Evolutionary conservation across 64 coral and sea anemone species (phyloP).

Genomic region (Acropora yongei): DNA sequence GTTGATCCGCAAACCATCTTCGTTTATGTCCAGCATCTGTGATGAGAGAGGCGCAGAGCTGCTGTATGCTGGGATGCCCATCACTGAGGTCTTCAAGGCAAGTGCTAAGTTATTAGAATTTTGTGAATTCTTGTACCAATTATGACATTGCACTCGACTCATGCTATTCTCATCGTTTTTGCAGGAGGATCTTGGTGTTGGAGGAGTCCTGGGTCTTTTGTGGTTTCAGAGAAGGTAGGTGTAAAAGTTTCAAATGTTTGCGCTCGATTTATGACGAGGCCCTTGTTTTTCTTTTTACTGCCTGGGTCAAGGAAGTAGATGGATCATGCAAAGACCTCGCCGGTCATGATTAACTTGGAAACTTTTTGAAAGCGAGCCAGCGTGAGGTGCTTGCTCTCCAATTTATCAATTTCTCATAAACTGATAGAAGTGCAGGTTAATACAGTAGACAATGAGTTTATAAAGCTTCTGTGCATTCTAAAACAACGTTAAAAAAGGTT

Average conservation of each 20-base stretch:
- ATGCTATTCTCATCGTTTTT: background rate
- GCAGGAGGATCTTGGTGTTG: slow-evolving; percentile 90
- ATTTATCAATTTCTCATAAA: too few species aligned
- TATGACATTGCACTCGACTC: background rate
- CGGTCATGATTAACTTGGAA: too few species aligned
- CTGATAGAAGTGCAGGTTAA: background rate
- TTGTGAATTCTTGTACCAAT: too few species aligned
- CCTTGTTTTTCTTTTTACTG: too few species aligned
- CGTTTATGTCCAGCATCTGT: slow-evolving; percentile 99
- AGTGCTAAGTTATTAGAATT: background rate
- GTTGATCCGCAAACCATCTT: slow-evolving; percentile 96
- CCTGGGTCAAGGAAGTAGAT: too few species aligned
- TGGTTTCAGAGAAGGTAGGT: slow-evolving; percentile 95
- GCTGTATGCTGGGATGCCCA: slow-evolving; percentile 97
- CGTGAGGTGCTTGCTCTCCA: too few species aligned
- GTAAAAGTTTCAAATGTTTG: too few species aligned
- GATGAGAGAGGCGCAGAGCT: slow-evolving; percentile 97
- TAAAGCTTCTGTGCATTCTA: background rate
- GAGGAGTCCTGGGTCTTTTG: slow-evolving; percentile 90
- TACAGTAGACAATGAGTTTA: background rate
- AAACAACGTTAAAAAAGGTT: too few species aligned
- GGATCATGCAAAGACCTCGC: too few species aligned
- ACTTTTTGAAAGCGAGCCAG: too few species aligned
- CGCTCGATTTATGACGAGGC: too few species aligned
- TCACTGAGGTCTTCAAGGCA: slow-evolving; percentile 94